phyloP scores from a whole-genome alignment of 2,797 vertebrate species.

The Mycteria americana region DNA sequence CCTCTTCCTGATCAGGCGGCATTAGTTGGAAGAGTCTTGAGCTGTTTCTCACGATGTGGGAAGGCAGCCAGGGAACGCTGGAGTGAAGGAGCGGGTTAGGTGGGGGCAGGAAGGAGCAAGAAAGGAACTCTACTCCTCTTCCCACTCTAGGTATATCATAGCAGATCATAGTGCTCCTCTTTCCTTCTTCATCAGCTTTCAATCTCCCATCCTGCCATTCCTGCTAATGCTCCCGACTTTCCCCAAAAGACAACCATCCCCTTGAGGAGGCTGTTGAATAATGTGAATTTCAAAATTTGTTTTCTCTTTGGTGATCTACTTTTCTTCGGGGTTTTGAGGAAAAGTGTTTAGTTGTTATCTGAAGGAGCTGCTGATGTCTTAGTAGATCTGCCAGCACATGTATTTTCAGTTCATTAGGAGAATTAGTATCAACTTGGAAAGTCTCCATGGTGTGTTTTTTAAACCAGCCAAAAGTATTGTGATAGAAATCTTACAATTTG shows the following conservation, averaged over 20 bases:
- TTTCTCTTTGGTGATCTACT: background rate
- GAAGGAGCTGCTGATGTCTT: background rate
- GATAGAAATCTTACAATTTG: background rate
- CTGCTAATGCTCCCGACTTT: background rate
- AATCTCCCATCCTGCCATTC: background rate
- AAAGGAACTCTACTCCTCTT: background rate
- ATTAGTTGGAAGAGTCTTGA: background rate
- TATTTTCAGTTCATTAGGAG: background rate
- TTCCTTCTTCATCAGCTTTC: background rate
- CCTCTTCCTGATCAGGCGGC: background rate
- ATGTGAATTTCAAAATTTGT: background rate
- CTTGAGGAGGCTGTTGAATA: background rate
- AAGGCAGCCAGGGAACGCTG: background rate
- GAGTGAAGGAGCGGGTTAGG: background rate
- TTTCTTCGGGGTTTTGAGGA: background rate
- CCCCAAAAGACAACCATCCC: background rate
- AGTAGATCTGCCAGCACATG: background rate
- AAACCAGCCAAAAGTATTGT: background rate
- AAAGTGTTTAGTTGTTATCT: background rate
- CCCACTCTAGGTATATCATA: background rate
- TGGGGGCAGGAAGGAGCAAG: background rate
- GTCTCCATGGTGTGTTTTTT: background rate
- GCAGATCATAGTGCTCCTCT: background rate
- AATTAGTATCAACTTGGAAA: background rate
- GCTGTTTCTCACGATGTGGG: rapidly evolving